Conservation (phyloP, 2,888 invertebrate species). For the Acronicta alni region DNA sequence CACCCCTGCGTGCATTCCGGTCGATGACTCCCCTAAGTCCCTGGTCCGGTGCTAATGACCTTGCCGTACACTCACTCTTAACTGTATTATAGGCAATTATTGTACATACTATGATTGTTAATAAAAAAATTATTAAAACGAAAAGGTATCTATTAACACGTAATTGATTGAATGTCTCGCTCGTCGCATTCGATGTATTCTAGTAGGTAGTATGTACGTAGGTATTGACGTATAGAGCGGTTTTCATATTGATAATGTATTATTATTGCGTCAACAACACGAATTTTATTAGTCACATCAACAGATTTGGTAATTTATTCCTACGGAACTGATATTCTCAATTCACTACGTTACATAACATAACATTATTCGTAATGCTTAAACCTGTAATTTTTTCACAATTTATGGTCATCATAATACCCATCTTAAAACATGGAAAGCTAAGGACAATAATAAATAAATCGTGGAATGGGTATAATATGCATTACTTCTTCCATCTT, state of each 20-base stretch:
- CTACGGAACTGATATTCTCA: conserved; percentile 12
- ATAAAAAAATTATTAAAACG: not conserved
- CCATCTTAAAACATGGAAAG: too few species aligned
- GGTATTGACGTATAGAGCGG: conserved; percentile 8
- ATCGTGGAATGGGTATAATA: too few species aligned
- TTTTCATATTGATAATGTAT: conserved; percentile 2
- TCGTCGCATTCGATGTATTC: conserved; percentile 14
- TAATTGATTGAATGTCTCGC: conserved; percentile 2
- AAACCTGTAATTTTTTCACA: conserved; percentile 4
- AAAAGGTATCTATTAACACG: not conserved
- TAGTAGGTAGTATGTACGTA: not conserved
- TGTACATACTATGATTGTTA: conserved; percentile 47
- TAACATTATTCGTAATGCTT: conserved; percentile 1
- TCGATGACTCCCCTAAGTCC: conserved; percentile 82
- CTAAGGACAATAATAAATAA: too few species aligned
- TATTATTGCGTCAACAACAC: conserved; percentile 14
- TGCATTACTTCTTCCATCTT: too few species aligned
- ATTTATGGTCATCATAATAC: too few species aligned
- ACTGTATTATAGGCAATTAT: conserved; percentile 70
- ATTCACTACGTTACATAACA: conserved; percentile 10
- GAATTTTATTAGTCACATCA: conserved; percentile 13
- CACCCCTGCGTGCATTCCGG: conserved; percentile 77
- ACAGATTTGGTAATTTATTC: conserved; percentile 14
- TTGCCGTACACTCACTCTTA: conserved; percentile 66
- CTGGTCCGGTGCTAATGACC: conserved; percentile 80